phyloP scores from a whole-genome alignment of 2,888 invertebrate genomes.

The Lapara coniferarum region DNA sequence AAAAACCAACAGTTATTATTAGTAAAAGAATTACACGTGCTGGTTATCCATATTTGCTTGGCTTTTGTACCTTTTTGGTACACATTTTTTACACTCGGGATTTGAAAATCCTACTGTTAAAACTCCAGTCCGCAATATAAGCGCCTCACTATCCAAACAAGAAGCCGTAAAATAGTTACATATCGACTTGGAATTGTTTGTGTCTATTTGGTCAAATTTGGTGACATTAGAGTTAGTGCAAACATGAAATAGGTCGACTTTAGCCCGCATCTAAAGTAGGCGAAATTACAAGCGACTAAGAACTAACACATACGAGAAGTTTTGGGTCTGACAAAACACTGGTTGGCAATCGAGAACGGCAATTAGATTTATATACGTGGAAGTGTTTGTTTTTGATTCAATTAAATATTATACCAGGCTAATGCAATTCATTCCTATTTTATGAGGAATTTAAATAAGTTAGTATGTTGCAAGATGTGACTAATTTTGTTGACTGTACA shows the following conservation, averaged over 20 bases:
- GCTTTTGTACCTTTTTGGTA: too few relatives aligned
- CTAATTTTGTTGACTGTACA: too few relatives aligned
- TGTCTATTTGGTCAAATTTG: constrained; percentile 59
- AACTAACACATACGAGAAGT: constrained; percentile 49
- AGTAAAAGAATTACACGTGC: too few relatives aligned
- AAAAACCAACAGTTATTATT: too few relatives aligned
- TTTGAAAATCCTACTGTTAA: neutral
- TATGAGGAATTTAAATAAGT: too few relatives aligned
- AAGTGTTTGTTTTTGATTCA: constrained; percentile 11
- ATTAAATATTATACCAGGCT: constrained; percentile 13
- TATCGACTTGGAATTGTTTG: constrained; percentile 59
- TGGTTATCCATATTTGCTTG: too few relatives aligned
- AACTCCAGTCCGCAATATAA: neutral
- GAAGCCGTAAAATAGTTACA: constrained; percentile 9
- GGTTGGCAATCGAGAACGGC: constrained; percentile 24
- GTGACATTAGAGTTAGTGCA: constrained; percentile 63
- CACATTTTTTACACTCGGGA: too few relatives aligned
- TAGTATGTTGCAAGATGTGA: too few relatives aligned
- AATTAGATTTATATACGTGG: constrained; percentile 11
- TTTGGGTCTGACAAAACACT: constrained; percentile 35
- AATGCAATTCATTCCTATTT: neutral
- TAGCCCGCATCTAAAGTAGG: constrained; percentile 63
- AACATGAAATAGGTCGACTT: constrained; percentile 62
- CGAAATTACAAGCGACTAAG: constrained; percentile 62
- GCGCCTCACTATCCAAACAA: constrained; percentile 34